Base-by-base conservation (phyloP, 2,888 invertebrate genomes). In the Auanema sp. region DNA sequence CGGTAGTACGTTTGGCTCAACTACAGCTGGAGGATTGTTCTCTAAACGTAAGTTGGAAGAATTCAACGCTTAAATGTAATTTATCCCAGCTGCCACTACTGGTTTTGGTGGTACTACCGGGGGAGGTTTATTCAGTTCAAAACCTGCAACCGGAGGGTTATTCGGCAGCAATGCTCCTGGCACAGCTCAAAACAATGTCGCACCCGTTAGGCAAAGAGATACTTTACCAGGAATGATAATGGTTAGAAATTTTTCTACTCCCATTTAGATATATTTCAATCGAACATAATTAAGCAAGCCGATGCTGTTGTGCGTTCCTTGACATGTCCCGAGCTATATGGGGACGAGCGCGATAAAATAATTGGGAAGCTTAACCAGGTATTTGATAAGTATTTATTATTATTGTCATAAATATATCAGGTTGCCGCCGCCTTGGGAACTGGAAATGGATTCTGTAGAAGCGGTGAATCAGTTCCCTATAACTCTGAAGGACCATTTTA, bases 311-410 rank as follows among this genome's bases (percentile, higher is more conserved):
- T 66, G 11, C 62, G 65, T 10, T 67, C 87, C 2, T 80, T 87
- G 4, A 83, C 84, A 1, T 71, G 83, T 54, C 87, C 87, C 0
- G 83, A 84, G 61, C 78, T 96, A 55, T 97, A 91, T 84, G 93
- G 93, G 16, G 97, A 98, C 84, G 97, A 98, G 83, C 87, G 96
- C 42, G 97, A 98, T 84, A 90, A 90, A 65, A 91, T 93, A 33
- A 88, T 98, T 40, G 92, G 93, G 2, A 91, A 92, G 83, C 94
- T 94, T 91, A 98, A 98, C 85, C 90, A 93, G 52, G 59, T 58
- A 16, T 5, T 47, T 5, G 16, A 21, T 47, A 18, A 5, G 47
- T 21, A 18, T 47, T 5, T 47, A 21, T 47, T 47, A 10, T 47
- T 3, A 10, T 47, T 47, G 43, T n/a, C 43, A 43, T 12, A 11